A percentile compares a stretch with the other conserved stretches of the same genome.
These are phyloP conservation scores for Loris lydekkerianus DNA, from an alignment of 2,797 vertebrate genomes.

Conservation along the genomic window DNA sequence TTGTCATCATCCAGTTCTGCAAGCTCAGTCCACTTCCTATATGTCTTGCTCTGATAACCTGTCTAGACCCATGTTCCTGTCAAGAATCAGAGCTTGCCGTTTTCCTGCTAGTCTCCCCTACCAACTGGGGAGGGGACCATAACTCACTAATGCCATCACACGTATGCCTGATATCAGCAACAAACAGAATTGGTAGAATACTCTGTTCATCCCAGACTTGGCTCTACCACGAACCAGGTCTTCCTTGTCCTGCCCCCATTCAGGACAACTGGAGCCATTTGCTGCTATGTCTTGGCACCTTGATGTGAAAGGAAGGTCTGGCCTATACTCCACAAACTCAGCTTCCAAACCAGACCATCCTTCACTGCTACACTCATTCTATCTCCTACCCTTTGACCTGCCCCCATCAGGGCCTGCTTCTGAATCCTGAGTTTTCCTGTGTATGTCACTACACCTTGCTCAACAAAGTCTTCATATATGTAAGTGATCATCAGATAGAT, in stretches of 20 bases:
- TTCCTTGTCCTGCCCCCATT: neutral
- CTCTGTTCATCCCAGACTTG: neutral
- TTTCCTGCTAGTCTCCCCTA: neutral
- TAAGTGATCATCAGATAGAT: neutral
- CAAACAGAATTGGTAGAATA: neutral
- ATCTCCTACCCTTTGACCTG: accelerated
- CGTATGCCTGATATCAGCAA: no score
- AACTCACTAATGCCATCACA: no score
- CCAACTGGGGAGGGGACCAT: neutral
- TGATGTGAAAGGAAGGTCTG: neutral
- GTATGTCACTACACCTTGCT: neutral
- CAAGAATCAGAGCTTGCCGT: neutral
- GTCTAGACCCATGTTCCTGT: neutral
- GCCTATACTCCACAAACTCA: neutral
- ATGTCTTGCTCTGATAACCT: neutral
- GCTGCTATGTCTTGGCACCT: neutral
- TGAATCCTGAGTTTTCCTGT: neutral
- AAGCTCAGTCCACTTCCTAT: neutral
- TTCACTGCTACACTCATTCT: accelerated
- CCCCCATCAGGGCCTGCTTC: neutral
- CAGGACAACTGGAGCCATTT: neutral
- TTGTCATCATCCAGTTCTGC: neutral
- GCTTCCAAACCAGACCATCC: no score
- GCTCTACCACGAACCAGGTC: neutral
- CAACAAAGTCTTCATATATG: neutral